phyloP scores from a whole-genome alignment of 2,888 invertebrate genomes.

The Rotaria magnacalcarata region DNA sequence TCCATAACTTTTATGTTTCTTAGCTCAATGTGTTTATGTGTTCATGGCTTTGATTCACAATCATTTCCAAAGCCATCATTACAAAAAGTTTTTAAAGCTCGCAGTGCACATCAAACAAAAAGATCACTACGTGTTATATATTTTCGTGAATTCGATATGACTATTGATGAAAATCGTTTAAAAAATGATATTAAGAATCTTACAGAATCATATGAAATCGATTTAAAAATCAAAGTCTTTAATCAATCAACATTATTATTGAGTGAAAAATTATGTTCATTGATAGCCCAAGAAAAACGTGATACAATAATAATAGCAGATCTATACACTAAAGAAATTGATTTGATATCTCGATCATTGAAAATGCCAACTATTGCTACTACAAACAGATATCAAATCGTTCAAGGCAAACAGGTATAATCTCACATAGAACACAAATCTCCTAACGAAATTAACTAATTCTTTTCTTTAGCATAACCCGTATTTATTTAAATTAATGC shows the following conservation, averaged over 20 bases:
- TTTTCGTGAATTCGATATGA: conserved; percentile 23
- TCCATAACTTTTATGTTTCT: not conserved
- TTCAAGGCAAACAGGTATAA: not conserved
- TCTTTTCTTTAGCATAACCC: conserved; percentile 17
- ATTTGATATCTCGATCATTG: not conserved
- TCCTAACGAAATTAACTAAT: not conserved
- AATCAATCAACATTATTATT: conserved; percentile 7
- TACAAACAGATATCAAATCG: conserved; percentile 19
- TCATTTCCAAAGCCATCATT: not conserved
- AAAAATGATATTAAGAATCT: not conserved
- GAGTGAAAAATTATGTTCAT: not conserved
- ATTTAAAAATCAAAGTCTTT: not conserved
- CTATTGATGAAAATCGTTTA: not conserved
- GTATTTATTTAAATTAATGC: conserved; percentile 19
- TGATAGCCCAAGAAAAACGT: not conserved
- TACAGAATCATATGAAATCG: not conserved
- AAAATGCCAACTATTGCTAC: not conserved
- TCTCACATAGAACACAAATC: not conserved
- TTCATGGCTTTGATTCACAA: not conserved
- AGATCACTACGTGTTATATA: not conserved
- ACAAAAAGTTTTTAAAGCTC: not conserved
- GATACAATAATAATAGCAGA: conserved; percentile 31
- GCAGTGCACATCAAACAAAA: not conserved
- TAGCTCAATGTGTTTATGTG: not conserved
- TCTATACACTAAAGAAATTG: conserved; percentile 30